A percentile compares a stretch with the other conserved stretches of the same genome.
Evolutionary conservation across 2,888 invertebrate species (phyloP).

Genomic region (Meteorus cinctellus): DNA sequence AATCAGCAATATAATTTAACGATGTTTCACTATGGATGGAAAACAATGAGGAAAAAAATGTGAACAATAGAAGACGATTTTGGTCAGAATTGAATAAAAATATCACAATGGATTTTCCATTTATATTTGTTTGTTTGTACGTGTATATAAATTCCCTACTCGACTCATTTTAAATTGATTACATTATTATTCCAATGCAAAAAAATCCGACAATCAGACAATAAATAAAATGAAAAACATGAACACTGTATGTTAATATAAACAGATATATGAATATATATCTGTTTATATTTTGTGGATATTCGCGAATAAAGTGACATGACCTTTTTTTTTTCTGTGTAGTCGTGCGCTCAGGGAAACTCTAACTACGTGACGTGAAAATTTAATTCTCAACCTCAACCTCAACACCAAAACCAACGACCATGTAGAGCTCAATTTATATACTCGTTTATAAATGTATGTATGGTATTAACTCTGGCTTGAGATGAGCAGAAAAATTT

Average conservation of each 20-base stretch:
- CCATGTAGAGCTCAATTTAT: slow-evolving; percentile 14
- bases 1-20: too few relatives aligned
- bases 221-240: slow-evolving; percentile 38
- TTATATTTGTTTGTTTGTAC: background rate
- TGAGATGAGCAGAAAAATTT: background rate
- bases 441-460: slow-evolving; percentile 1
- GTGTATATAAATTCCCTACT: background rate
- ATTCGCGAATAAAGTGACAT: slow-evolving; percentile 64
- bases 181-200: slow-evolving; percentile 7
- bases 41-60: too few relatives aligned
- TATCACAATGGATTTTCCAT: too few relatives aligned
- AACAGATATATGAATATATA: slow-evolving; percentile 50
- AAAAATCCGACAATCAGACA: slow-evolving; percentile 17
- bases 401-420: slow-evolving; percentile 42
- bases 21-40: too few relatives aligned
- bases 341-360: slow-evolving; percentile 52
- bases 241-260: slow-evolving; percentile 36
- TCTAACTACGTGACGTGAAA: slow-evolving; percentile 68
- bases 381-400: slow-evolving; percentile 61
- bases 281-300: slow-evolving; percentile 56
- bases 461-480: background rate
- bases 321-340: slow-evolving; percentile 37
- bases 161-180: background rate
- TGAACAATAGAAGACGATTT: too few relatives aligned
- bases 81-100: too few relatives aligned